Base-by-base conservation (phyloP, 2,113 vertebrate species). In the Malurus melanocephalus region DNA sequence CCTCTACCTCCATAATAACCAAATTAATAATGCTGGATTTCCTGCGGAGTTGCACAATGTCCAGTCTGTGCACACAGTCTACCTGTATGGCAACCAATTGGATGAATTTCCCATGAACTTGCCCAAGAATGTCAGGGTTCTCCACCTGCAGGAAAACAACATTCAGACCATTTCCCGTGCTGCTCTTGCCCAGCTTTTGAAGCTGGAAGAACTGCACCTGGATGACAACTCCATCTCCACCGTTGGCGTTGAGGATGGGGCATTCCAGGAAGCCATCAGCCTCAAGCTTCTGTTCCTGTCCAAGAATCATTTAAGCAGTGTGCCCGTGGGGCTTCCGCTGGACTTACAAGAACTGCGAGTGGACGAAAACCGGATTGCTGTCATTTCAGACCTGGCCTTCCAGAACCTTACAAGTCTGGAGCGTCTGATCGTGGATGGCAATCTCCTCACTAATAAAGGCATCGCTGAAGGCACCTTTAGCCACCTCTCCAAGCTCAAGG, bases 21-120 rank as follows among this genome's bases (percentile, higher is more conserved):
- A 99, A 99, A 99, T 99, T 97, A 99, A 99, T 98, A 99, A 99
- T 96, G 99, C 99, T 96, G 99, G 99, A 88, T 99, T 99, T 96
- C 99, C 99, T 49, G 42, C 98, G 59, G 99, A 99, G 94, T 97
- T 99, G 95, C 99, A 99, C 96, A 98, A 97, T 16, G 97, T 99
- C 55, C 99, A 95, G 81, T 98, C 99, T 1, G 98, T 99, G 94
- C 98, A 99, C 92, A 99, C 98, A 0, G 99, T 99, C 87, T 98
- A 98, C 97, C 97, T 99, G 48, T 99, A 99, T 3, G 99, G 99
- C 92, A 99, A 99, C 97, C 98, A 99, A 55, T 95, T 99, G 96
- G 99, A 99, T 35, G 99, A 99, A 92, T 99, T 99, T 90, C 99
- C 99, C 22, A 97, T 99, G 96, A 99, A 99, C 97, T 97, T 99